phyloP scores from a whole-genome alignment of 2,797 vertebrate species.

The Sebastes ruberrimus region DNA sequence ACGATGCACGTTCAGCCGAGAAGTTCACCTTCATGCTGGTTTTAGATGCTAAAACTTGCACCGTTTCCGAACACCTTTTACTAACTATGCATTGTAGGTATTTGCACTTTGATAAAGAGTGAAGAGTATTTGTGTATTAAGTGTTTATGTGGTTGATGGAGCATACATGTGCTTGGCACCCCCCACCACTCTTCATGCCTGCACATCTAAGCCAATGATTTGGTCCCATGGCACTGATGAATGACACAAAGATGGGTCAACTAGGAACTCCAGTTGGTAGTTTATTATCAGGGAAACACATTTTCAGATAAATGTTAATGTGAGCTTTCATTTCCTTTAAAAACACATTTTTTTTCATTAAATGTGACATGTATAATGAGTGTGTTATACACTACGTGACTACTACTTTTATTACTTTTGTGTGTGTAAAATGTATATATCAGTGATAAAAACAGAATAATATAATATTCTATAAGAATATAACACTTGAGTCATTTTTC shows the following conservation, averaged over 20 bases:
- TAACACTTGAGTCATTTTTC: no score
- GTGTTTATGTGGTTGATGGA: slow-evolving; percentile 42
- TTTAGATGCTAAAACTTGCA: neutral
- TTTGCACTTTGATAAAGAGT: neutral
- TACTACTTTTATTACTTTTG: neutral
- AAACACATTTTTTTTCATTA: neutral
- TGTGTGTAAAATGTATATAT: no score
- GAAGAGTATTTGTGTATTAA: slow-evolving; percentile 1
- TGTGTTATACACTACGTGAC: neutral
- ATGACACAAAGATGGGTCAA: neutral
- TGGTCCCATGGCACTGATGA: neutral
- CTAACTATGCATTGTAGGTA: neutral
- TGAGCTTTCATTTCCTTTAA: neutral
- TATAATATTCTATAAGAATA: no score
- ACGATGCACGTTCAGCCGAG: slow-evolving; percentile 19
- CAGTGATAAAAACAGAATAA: no score
- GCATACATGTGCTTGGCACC: slow-evolving; percentile 68
- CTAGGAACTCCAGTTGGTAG: neutral
- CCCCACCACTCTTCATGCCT: slow-evolving; percentile 33
- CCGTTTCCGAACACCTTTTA: no score
- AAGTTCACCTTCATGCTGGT: neutral
- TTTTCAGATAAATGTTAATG: neutral
- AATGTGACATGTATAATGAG: neutral
- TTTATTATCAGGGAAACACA: neutral
- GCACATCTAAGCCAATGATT: slow-evolving; percentile 1